Percentiles rank a stretch among this genome's conserved stretches.
These are phyloP conservation scores for Eremobia ochroleuca DNA, from an alignment of 2,888 invertebrate genomes.

Conservation along the genomic window DNA sequence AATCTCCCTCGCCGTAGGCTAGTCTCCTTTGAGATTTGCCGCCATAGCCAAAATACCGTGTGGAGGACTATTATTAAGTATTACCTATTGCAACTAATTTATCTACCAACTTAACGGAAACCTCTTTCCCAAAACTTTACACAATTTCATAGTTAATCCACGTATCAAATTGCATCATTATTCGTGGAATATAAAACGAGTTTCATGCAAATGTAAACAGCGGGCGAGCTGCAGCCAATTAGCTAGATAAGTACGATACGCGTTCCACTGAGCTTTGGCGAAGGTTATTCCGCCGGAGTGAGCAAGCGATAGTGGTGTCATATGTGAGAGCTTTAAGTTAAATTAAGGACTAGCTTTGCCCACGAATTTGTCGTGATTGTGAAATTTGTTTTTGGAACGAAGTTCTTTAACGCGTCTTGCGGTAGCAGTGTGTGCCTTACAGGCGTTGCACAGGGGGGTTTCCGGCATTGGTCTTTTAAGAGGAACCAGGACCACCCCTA, in stretches of 20 bases:
- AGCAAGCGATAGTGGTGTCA: conserved; percentile 14
- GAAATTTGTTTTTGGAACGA: background rate
- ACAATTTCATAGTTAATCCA: conserved; percentile 11
- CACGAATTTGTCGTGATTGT: background rate
- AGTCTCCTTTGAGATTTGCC: too few relatives aligned
- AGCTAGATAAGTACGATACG: conserved; percentile 51
- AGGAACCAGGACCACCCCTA: too few relatives aligned
- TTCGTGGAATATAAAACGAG: conserved; percentile 42
- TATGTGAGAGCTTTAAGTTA: background rate
- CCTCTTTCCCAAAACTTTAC: background rate
- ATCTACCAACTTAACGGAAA: background rate
- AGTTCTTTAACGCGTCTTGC: background rate
- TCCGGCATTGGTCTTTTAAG: too few relatives aligned
- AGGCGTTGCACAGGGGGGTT: too few relatives aligned
- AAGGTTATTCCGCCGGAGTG: conserved; percentile 19
- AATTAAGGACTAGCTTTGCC: background rate
- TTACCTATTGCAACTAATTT: background rate
- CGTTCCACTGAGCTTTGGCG: conserved; percentile 33
- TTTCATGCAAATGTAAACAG: conserved; percentile 42
- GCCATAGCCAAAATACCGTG: too few relatives aligned
- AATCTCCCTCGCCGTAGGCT: too few relatives aligned
- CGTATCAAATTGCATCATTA: conserved; percentile 8
- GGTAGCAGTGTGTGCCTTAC: too few relatives aligned
- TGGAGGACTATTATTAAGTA: too few relatives aligned
- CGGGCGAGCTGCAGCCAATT: conserved; percentile 40